Base-by-base conservation (phyloP, 2,888 invertebrate species). In the Dichetophora obliterata region DNA sequence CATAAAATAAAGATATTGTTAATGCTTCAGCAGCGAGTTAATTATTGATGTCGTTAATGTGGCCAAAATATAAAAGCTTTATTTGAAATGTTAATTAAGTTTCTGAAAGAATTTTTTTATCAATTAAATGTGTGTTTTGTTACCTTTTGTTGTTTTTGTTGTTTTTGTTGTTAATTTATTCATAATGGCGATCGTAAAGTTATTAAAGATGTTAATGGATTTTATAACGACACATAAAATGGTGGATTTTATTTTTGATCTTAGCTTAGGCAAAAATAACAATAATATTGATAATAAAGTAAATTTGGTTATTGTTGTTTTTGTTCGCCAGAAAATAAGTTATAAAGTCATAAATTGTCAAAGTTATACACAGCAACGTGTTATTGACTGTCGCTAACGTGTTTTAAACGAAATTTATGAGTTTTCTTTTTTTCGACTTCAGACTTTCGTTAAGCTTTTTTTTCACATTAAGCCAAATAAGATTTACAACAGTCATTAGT, bases 161-260 rank as follows among this genome's bases (percentile, higher is more conserved):
- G 27, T 61, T 61, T 16, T 27, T 34, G 4, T 48, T 57, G 57
- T 27, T 43, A 43, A 43, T 43, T 27, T 27, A 69, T 69, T 69
- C n/a, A 69, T 75, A 82, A 83, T 82, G 81, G 79, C 75, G 76
- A 70, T 83, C 85, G 81, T 85, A 84, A 85, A 85, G 83, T 85
- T 85, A 84, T 84, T 83, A 83, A 84, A 85, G 84, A 85, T 85
- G 85, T 85, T 85, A 85, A 85, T 85, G 84, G 85, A 66, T 74
- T 34, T 16, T 59, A 54, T 24, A 74, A 22, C 54, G 74, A 73
- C 72, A 73, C 50, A 61, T 61, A 61, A 73, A 73, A 73, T 73
- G 72, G 72, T 43, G 72, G 31, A 61, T 73, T 50, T 61, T 73
- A 27, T 54, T 54, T 54, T 19, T 54, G 8, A 54, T 19, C n/a